These are phyloP conservation scores for Bombus waltoni DNA, from an alignment of 1,140 invertebrate species.

Conservation along the genomic window DNA sequence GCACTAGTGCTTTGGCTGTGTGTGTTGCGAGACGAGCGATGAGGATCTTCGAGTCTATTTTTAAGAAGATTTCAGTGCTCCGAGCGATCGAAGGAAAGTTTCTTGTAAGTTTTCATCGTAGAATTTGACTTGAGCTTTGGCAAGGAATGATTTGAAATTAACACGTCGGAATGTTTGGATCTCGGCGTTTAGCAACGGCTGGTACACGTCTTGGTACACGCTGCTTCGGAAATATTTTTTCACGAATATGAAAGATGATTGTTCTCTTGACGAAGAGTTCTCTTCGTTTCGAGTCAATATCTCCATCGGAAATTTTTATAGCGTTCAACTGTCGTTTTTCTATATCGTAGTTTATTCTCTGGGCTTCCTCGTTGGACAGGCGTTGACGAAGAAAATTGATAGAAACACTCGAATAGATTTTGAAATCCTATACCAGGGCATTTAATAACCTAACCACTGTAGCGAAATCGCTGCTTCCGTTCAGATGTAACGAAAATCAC, in stretches of 20 bases:
- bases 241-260: not conserved
- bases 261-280: not conserved
- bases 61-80: no score
- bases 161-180: no score
- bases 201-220: no score
- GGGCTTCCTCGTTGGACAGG: not conserved
- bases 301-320: not conserved
- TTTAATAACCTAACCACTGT: not conserved
- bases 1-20: no score
- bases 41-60: no score
- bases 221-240: not conserved
- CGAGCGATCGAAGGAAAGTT: no score
- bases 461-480: not conserved
- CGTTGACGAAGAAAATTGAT: not conserved
- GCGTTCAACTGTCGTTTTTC: not conserved
- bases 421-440: not conserved
- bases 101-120: no score
- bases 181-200: no score
- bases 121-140: no score
- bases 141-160: no score
- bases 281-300: not conserved
- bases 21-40: no score
- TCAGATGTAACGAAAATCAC: not conserved
- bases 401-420: not conserved
- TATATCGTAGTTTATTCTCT: no score